Evolutionary conservation across 2,113 vertebrate genomes (phyloP), one percentile per base, ranked within the genome.

Genomic region (Climacteris rufus): DNA sequence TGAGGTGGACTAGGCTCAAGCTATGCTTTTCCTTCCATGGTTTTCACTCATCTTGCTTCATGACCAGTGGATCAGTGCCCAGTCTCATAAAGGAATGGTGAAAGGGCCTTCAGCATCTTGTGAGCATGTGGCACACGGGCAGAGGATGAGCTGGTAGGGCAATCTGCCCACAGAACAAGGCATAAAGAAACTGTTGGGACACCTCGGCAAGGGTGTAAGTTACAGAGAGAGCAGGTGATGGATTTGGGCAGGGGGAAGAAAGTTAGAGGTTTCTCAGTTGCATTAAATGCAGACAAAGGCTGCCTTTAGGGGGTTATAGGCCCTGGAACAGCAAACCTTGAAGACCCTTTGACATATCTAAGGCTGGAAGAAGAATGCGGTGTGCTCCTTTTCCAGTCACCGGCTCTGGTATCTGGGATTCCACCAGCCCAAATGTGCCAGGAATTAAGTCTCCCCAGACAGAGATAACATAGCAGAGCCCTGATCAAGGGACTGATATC

Each of bases 381-480:
- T 89, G 60, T 68, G 54, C 60, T 86, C 25, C 69, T 95, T 83
- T 94, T 94, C 90, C 92, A 90, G 86, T 92, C 56, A 92, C 85
- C 0, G 2, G 37, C 83, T 87, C 71, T 68, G 68, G 56, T 96
- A 96, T 96, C 85, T 94, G 72, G 80, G 94, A 96, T 96, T 96
- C 90, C 94, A 92, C 72, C 44, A 79, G 76, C 83, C 57, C 65
- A 75, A 92, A 95, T 95, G 96, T 97, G 96, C 83, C 88, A 96
- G 96, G 94, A 97, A 92, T 96, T 94, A 97, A 90, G 93, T 92
- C 94, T 96, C 90, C 83, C 47, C 85, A 94, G 90, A 90, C 87
- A 90, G 84, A 96, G 96, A 95, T 97, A 96, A 96, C 93, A 96
- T 94, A 95, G 94, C 93, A 95, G 57, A 81, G 90, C 88, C 79